Conservation (phyloP, 1,140 invertebrate species). For the Chelonus insularis region DNA sequence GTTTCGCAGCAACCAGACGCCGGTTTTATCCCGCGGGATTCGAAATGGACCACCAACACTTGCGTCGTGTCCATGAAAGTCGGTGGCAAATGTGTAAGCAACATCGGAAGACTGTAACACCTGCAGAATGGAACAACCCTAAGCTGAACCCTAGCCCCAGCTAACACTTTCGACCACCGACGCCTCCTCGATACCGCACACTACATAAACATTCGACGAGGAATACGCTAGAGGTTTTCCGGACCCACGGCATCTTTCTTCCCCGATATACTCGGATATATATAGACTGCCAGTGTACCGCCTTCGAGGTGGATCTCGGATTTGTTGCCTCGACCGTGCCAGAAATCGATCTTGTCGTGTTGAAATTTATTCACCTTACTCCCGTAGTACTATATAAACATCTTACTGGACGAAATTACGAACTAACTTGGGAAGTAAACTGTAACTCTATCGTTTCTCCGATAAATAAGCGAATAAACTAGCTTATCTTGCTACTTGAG, state of each 20-base stretch:
- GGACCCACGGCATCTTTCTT: background rate
- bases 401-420: constrained; percentile 17
- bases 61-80: background rate
- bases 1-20: constrained; percentile 5
- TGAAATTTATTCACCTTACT: constrained; percentile 24
- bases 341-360: constrained; percentile 21
- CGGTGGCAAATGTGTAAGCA: background rate
- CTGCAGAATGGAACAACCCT: constrained; percentile 40
- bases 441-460: constrained; percentile 3
- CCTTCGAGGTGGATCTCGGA: constrained; percentile 6
- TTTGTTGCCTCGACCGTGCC: constrained; percentile 9
- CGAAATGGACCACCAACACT: constrained; percentile 15
- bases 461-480: constrained; percentile 3
- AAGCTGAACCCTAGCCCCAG: constrained; percentile 37
- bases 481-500: background rate
- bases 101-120: constrained; percentile 34
- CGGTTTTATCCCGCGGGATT: constrained; percentile 30
- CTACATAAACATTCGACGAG: constrained; percentile 21
- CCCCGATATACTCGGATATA: background rate
- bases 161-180: constrained; percentile 10
- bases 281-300: background rate
- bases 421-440: constrained; percentile 6
- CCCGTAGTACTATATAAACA: constrained; percentile 21
- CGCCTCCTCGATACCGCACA: background rate
- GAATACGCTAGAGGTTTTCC: constrained; percentile 8